Conservation (phyloP, 2,113 vertebrate species). For the Bettongia penicillata region DNA sequence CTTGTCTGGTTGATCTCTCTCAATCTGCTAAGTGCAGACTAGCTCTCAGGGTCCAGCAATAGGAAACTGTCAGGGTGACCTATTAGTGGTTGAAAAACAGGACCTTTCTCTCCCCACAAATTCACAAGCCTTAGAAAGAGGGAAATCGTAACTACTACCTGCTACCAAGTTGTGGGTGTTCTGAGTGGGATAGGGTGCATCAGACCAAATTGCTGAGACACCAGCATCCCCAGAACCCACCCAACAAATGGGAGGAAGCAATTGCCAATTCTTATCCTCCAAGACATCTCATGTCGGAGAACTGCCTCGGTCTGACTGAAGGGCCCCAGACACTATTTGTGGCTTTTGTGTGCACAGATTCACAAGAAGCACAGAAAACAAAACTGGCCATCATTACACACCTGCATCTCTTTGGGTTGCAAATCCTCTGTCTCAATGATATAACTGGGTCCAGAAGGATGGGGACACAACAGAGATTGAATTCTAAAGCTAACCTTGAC, state of each 20-base stretch:
- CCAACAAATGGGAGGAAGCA: background rate
- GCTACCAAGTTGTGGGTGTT: background rate
- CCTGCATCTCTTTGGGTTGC: background rate
- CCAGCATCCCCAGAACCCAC: background rate
- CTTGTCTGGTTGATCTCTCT: background rate
- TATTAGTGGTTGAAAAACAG: background rate
- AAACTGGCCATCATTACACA: background rate
- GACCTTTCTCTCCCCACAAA: background rate
- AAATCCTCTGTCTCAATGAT: background rate
- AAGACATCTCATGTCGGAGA: background rate
- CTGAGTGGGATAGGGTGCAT: background rate
- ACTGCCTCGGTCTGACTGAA: background rate
- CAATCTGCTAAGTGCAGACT: background rate
- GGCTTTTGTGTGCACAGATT: background rate
- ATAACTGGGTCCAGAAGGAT: background rate
- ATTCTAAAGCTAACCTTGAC: background rate
- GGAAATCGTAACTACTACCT: background rate
- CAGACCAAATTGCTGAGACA: conserved; percentile 4
- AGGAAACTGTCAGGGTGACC: background rate
- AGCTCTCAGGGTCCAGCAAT: background rate
- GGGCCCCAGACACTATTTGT: background rate
- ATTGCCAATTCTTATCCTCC: background rate
- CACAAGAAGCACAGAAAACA: background rate
- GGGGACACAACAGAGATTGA: background rate
- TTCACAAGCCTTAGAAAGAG: conserved; percentile 8